Evolutionary conservation across 2,797 vertebrate species (phyloP).

Genomic region (Synanceia verrucosa): DNA sequence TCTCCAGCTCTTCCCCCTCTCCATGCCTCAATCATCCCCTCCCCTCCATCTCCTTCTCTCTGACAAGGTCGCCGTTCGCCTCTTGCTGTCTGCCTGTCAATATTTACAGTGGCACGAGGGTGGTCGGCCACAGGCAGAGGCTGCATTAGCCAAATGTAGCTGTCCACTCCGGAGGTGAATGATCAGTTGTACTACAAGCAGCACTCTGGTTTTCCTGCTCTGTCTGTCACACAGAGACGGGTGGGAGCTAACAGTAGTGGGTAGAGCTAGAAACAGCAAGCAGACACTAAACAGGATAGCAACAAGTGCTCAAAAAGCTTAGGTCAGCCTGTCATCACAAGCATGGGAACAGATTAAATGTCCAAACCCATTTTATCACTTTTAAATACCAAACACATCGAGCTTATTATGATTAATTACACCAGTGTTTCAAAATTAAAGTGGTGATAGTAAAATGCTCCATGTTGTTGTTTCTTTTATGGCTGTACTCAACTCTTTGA

Average conservation of each 20-base stretch:
- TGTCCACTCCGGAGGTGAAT: slow-evolving; percentile 73
- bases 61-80: slow-evolving; percentile 71
- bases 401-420: slow-evolving; percentile 40
- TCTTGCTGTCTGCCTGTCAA: slow-evolving; percentile 70
- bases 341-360: slow-evolving; percentile 3
- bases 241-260: slow-evolving; percentile 27
- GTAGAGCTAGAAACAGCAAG: slow-evolving; percentile 29
- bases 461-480: slow-evolving; percentile 1
- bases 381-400: slow-evolving; percentile 37
- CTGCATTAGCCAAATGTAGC: slow-evolving; percentile 78
- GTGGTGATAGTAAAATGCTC: slow-evolving; percentile 5
- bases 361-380: slow-evolving; percentile 40
- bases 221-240: not conserved
- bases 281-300: slow-evolving; percentile 40
- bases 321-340: slow-evolving; percentile 35
- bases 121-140: slow-evolving; percentile 60
- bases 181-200: slow-evolving; percentile 72
- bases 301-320: slow-evolving; percentile 50
- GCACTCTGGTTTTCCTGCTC: slow-evolving; percentile 19
- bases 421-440: slow-evolving; percentile 15
- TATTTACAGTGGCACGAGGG: slow-evolving; percentile 78
- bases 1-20: slow-evolving; percentile 2
- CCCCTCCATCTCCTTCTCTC: slow-evolving; percentile 33
- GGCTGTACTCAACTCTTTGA: no score
- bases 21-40: slow-evolving; percentile 38